A percentile compares a stretch with the other conserved stretches of the same genome.
Evolutionary conservation across 2,113 vertebrate species (phyloP).

Genomic region (Aegypius monachus): DNA sequence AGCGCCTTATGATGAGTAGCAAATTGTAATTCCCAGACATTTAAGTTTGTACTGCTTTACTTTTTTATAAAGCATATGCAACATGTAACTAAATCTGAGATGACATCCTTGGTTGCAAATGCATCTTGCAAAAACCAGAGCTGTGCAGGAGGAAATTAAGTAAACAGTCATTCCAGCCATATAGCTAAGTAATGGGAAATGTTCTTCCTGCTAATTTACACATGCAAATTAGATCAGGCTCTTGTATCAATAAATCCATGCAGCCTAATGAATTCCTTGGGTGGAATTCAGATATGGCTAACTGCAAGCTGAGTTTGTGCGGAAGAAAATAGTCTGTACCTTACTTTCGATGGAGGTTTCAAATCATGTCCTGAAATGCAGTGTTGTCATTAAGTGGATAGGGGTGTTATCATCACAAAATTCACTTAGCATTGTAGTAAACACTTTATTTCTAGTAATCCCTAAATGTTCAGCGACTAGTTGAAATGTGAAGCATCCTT

Average conservation of each 20-base stretch:
- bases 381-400: background rate
- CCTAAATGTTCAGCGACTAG: background rate
- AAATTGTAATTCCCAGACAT: background rate
- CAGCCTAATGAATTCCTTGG: constrained; percentile 34
- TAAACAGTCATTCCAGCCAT: background rate
- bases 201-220: constrained; percentile 55
- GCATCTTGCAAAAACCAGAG: background rate
- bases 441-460: background rate
- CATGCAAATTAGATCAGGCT: constrained; percentile 45
- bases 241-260: constrained; percentile 57
- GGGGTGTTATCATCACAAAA: background rate
- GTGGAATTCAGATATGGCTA: constrained; percentile 20
- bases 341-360: background rate
- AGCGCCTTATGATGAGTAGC: background rate
- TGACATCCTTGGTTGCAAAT: background rate
- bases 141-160: constrained; percentile 12
- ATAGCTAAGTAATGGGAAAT: constrained; percentile 36
- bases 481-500: background rate
- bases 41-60: background rate
- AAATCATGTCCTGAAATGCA: background rate
- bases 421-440: background rate
- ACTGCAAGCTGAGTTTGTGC: background rate
- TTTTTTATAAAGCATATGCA: background rate
- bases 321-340: background rate
- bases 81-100: constrained; percentile 3